Evolutionary conservation across 2,797 vertebrate species (phyloP), one percentile per base, ranked within the genome.

Genomic region (Tapirus indicus): DNA sequence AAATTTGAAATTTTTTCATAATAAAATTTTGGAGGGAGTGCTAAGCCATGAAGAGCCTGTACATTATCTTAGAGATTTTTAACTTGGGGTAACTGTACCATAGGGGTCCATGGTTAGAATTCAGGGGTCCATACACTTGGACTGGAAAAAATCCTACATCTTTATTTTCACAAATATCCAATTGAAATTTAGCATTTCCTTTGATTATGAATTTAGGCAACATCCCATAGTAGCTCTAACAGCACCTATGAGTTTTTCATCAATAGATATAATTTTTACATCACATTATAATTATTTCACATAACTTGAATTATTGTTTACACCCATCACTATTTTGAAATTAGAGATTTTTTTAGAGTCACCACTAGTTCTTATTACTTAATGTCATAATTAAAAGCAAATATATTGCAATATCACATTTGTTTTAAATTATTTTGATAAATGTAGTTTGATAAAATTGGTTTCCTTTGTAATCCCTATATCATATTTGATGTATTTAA

Each of bases 141-240:
- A 83, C 17, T 77, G 25, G 20, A 62, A 95, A 71, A 68, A 84
- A 18, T 54, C 21, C 7, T 54, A 56, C 10, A 62, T 38, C 44
- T 84, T 47, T 93, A 78, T 78, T 84, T 88, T 85, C 79, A 78
- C 72, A 71, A 74, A 93, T 78, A 83, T 18, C 35, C 64, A 93
- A 56, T 35, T 25, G 38, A 71, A 84, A 47, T 78, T 87, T 78
- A 35, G 35, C 47, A 71, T 38, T 96, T 88, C n/a, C 13, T 64
- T 44, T 18, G 16, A 74, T n/a, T 60, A 69, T 27, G 44, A 75
- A 75, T 83, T 77, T 77, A 77, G 58, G 41, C 52, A 88, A 75
- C 41, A 92, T 77, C 5, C 21, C 25, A 56, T 7, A 90, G 35
- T 47, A 85, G 64, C 18, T 72, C 85, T 78, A 56, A 79, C 2